Evolutionary conservation across 2,888 invertebrate species (phyloP).

Genomic region (Stenchaetothrips biformis): DNA sequence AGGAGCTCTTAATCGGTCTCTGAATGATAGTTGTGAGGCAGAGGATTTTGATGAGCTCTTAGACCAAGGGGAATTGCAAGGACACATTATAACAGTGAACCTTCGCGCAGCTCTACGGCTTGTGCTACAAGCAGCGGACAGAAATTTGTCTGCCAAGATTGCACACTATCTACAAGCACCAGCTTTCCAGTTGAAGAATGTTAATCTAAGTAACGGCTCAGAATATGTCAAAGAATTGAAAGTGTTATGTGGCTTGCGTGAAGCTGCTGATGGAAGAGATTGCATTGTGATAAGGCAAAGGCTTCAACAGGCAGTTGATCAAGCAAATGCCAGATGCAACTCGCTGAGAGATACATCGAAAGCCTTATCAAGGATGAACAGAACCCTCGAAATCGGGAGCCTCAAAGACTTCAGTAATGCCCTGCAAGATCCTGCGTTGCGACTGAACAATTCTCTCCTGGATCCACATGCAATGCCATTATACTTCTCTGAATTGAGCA

Average conservation of each 20-base stretch:
- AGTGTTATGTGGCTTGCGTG: not conserved
- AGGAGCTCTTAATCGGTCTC: conserved; percentile 58
- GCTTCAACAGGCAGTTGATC: conserved; percentile 4
- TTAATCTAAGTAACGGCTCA: not conserved
- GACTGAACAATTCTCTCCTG: conserved; percentile 36
- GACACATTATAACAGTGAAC: conserved; percentile 61
- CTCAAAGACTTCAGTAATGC: conserved; percentile 31
- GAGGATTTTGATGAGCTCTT: conserved; percentile 68
- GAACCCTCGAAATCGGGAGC: not conserved
- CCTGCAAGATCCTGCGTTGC: conserved; percentile 39
- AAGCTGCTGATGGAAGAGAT: conserved; percentile 2
- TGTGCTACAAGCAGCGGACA: not conserved
- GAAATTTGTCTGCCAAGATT: conserved; percentile 31
- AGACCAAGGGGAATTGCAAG: conserved; percentile 67
- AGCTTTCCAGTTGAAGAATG: not conserved
- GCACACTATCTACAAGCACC: not conserved
- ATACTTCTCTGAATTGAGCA: conserved; percentile 39
- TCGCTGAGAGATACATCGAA: not conserved
- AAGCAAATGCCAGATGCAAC: not conserved
- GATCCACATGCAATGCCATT: conserved; percentile 34
- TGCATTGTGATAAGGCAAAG: conserved; percentile 1
- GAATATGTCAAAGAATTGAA: conserved; percentile 13
- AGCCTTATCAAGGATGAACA: not conserved
- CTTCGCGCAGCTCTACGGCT: not conserved
- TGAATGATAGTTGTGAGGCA: conserved; percentile 61